Conservation (phyloP, 37 sponge, comb jelly and placozoan genomes). For the Aphrocallistes beatrix region DNA sequence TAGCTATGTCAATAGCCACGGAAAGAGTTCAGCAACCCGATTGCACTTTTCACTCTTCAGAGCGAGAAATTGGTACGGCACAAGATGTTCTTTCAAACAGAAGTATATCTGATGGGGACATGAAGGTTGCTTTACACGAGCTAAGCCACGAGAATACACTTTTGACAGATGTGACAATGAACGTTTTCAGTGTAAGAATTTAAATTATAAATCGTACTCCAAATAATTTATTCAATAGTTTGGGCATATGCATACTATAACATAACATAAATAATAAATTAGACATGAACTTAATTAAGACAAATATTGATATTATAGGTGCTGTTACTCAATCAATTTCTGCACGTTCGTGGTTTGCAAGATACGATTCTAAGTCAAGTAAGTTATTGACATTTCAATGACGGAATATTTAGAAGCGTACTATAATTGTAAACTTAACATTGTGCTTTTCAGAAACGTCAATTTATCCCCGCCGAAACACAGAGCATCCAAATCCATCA, state of each 20-base stretch:
- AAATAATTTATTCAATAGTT: too few relatives aligned
- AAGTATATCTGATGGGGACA: slow-evolving; percentile 3
- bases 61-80: too few relatives aligned
- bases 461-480: background rate
- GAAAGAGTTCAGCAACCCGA: too few relatives aligned
- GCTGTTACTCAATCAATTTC: background rate
- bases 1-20: too few relatives aligned
- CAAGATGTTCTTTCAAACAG: too few relatives aligned
- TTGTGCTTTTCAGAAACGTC: background rate
- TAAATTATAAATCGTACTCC: background rate
- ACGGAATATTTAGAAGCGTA: too few relatives aligned
- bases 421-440: background rate
- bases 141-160: background rate
- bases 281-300: too few relatives aligned
- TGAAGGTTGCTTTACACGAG: slow-evolving; percentile 1
- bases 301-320: background rate
- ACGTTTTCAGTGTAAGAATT: background rate
- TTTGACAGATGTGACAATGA: background rate
- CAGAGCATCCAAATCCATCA: slow-evolving; percentile 1
- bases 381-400: background rate
- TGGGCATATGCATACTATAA: too few relatives aligned
- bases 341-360: background rate
- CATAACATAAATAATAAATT: too few relatives aligned
- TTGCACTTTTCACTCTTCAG: too few relatives aligned
- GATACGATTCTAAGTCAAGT: slow-evolving; percentile 12